Conservation (phyloP, 2,797 vertebrate genomes). For the Hybognathus amarus region DNA sequence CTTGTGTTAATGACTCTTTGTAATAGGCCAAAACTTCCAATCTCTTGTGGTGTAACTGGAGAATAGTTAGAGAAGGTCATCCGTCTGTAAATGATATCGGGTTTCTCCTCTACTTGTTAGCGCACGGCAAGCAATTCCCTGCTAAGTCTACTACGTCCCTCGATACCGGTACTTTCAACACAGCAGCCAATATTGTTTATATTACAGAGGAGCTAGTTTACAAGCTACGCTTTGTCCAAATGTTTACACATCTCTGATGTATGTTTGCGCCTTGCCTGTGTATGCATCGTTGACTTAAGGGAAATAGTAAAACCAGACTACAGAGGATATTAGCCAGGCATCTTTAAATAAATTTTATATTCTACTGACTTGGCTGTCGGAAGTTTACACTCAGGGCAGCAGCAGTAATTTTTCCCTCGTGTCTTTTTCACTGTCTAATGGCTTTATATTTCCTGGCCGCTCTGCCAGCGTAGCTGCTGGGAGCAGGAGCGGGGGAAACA, state of each 20-base stretch:
- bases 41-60: slow-evolving; percentile 41
- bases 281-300: background rate
- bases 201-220: slow-evolving; percentile 31
- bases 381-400: slow-evolving; percentile 53
- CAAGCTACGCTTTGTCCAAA: slow-evolving; percentile 11
- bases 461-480: slow-evolving; percentile 17
- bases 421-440: slow-evolving; percentile 52
- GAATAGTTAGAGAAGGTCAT: slow-evolving; percentile 44
- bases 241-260: slow-evolving; percentile 18
- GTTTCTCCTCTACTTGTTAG: slow-evolving; percentile 11
- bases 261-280: slow-evolving; percentile 22
- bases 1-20: slow-evolving; percentile 52
- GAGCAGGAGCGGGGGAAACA: slow-evolving; percentile 2
- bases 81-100: slow-evolving; percentile 14
- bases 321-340: slow-evolving; percentile 48
- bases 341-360: slow-evolving; percentile 55
- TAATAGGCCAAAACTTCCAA: slow-evolving; percentile 55
- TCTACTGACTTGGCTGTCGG: slow-evolving; percentile 48
- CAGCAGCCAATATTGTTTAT: slow-evolving; percentile 8
- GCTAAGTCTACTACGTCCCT: background rate
- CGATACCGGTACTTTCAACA: slow-evolving; percentile 10
- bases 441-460: slow-evolving; percentile 48
- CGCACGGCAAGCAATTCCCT: background rate
- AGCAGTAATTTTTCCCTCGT: slow-evolving; percentile 49
- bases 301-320: slow-evolving; percentile 15